These are phyloP conservation scores for Melanotus villosus DNA, from an alignment of 2,888 invertebrate species.

Conservation along the genomic window DNA sequence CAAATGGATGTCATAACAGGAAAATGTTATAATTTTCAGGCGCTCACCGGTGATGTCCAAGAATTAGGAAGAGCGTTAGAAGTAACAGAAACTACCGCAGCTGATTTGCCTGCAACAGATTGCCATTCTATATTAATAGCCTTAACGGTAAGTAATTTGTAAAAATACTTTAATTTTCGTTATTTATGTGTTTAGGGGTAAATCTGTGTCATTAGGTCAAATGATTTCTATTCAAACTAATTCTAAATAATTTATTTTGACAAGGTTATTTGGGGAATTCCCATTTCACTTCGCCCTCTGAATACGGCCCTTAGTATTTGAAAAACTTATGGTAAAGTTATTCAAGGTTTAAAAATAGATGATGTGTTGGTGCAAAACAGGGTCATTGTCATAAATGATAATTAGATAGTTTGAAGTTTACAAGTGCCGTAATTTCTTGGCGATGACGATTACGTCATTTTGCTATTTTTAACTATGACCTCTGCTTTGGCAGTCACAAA, in stretches of 20 bases:
- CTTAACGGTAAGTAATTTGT: slow-evolving; percentile 76
- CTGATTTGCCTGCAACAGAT: slow-evolving; percentile 79
- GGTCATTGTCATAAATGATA: slow-evolving; percentile 12
- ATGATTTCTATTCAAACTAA: neutral
- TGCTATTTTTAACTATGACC: slow-evolving; percentile 56
- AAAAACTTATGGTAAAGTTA: no score
- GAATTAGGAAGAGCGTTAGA: slow-evolving; percentile 78
- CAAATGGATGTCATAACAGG: slow-evolving; percentile 12
- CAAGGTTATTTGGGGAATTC: neutral
- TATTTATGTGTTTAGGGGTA: no score
- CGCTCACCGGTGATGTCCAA: slow-evolving; percentile 74
- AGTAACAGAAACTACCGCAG: slow-evolving; percentile 77
- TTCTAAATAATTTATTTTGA: neutral
- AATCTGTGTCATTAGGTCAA: no score
- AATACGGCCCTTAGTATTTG: no score
- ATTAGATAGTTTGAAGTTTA: slow-evolving; percentile 9
- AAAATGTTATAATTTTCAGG: slow-evolving; percentile 58
- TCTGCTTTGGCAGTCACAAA: slow-evolving; percentile 53
- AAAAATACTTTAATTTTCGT: no score
- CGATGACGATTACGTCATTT: slow-evolving; percentile 53
- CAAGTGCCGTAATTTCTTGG: slow-evolving; percentile 3
- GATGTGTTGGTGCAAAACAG: neutral
- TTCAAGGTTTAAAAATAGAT: neutral
- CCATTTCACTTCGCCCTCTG: no score
- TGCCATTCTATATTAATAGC: slow-evolving; percentile 81